A percentile compares a stretch with the other conserved stretches of the same genome.
Conservation (phyloP, 2,888 invertebrate species). For the Microctonus aethiopoides region DNA sequence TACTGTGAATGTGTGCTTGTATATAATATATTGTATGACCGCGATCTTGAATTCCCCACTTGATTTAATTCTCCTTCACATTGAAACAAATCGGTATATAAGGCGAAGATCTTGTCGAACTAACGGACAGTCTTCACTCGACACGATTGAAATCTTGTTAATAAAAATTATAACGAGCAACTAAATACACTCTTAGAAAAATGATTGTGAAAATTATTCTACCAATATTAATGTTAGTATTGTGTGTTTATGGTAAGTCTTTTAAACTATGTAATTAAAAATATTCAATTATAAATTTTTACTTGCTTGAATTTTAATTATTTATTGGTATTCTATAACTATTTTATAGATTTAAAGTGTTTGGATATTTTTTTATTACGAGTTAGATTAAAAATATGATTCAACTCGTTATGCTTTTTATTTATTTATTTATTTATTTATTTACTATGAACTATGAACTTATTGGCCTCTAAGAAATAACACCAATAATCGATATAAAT, state of each 20-base stretch:
- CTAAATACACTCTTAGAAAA: constrained; percentile 4
- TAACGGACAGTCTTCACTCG: constrained; percentile 37
- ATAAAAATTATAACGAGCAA: neutral
- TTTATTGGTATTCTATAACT: no score
- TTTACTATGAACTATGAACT: no score
- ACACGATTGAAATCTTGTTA: constrained; percentile 12
- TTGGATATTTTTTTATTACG: neutral
- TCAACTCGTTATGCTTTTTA: neutral
- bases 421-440: neutral
- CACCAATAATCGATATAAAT: no score
- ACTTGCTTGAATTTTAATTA: no score
- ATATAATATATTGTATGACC: constrained; percentile 37
- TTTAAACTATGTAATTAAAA: neutral
- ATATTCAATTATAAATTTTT: no score
- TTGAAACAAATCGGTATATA: constrained; percentile 46
- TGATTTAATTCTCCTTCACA: constrained; percentile 39
- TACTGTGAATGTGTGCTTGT: constrained; percentile 19
- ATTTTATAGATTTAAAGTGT: no score
- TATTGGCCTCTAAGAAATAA: no score
- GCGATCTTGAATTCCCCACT: constrained; percentile 47
- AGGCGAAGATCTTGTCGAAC: constrained; percentile 36
- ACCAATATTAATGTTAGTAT: constrained; percentile 31
- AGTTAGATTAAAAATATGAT: neutral
- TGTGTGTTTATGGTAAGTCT: constrained; percentile 39
- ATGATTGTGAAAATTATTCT: constrained; percentile 42